phyloP scores from a whole-genome alignment of 1,140 invertebrate species.

The Drosophila sulfurigaster region DNA sequence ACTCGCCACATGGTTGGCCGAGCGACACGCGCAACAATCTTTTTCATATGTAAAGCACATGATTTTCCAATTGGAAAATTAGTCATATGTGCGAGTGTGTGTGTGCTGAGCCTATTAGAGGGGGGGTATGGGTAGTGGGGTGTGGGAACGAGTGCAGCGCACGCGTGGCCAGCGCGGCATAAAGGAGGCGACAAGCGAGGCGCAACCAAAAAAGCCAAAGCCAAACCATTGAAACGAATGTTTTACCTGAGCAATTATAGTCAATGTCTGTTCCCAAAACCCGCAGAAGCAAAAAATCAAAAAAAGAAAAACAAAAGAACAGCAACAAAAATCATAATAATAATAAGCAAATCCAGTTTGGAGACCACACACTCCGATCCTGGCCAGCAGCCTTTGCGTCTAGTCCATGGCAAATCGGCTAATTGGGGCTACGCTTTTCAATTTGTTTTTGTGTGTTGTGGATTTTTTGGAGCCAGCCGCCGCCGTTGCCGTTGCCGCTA shows the following conservation, averaged over 20 bases:
- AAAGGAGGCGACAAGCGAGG: conserved; percentile 81
- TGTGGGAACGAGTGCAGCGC: conserved; percentile 49
- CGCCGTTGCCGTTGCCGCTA: conserved; percentile 1
- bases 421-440: conserved; percentile 63
- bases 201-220: conserved; percentile 65
- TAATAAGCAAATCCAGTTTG: no score
- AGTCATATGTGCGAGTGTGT: conserved; percentile 46
- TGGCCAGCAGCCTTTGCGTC: neutral
- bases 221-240: conserved; percentile 77
- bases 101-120: neutral
- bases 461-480: conserved; percentile 35
- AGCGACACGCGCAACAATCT: conserved; percentile 80
- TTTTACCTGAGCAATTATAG: conserved; percentile 78
- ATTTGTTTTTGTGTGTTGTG: conserved; percentile 35
- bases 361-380: conserved; percentile 59
- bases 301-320: neutral
- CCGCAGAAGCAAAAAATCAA: conserved; percentile 1
- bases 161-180: conserved; percentile 78
- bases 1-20: conserved; percentile 68
- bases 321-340: neutral
- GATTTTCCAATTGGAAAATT: conserved; percentile 84
- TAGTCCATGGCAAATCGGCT: conserved; percentile 46
- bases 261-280: conserved; percentile 48
- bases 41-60: conserved; percentile 82
- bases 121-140: conserved; percentile 2